Conservation (phyloP, 1,140 invertebrate species). For the Drosophila sechellia region DNA sequence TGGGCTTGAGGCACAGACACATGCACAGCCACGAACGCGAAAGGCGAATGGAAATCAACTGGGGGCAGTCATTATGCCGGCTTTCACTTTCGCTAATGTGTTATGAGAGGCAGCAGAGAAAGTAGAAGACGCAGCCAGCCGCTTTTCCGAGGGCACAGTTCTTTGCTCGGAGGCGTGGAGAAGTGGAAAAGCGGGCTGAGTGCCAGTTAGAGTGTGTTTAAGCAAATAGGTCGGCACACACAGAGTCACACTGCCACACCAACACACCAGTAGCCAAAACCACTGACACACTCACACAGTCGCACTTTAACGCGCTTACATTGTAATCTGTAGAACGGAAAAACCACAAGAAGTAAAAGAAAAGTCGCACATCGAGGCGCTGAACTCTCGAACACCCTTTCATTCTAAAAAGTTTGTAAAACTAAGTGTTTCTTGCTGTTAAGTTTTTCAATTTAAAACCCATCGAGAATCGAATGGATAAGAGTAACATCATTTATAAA, state of each 20-base stretch:
- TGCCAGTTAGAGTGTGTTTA: conserved; percentile 56
- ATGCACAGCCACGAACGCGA: conserved; percentile 35
- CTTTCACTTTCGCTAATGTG: conserved; percentile 81
- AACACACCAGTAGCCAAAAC: background rate
- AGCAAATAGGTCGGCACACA: conserved; percentile 73
- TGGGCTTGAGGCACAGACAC: conserved; percentile 31
- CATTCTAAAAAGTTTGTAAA: background rate
- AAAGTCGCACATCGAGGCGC: background rate
- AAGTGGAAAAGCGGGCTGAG: conserved; percentile 33
- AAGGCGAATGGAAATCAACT: conserved; percentile 75
- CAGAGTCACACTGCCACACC: background rate
- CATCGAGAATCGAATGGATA: too few species aligned
- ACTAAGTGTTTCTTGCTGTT: too few species aligned
- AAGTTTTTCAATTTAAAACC: too few species aligned
- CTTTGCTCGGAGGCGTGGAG: conserved; percentile 26
- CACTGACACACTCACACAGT: conserved; percentile 33
- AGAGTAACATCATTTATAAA: too few species aligned
- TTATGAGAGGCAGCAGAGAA: conserved; percentile 55
- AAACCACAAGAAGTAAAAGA: conserved; percentile 36
- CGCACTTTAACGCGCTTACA: conserved; percentile 70
- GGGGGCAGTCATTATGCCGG: conserved; percentile 79
- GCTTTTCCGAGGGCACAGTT: conserved; percentile 34
- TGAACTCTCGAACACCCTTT: conserved; percentile 17
- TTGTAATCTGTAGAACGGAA: conserved; percentile 71
- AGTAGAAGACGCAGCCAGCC: conserved; percentile 20